phyloP scores from a whole-genome alignment of 2,113 vertebrate species.

The Lepus europaeus region DNA sequence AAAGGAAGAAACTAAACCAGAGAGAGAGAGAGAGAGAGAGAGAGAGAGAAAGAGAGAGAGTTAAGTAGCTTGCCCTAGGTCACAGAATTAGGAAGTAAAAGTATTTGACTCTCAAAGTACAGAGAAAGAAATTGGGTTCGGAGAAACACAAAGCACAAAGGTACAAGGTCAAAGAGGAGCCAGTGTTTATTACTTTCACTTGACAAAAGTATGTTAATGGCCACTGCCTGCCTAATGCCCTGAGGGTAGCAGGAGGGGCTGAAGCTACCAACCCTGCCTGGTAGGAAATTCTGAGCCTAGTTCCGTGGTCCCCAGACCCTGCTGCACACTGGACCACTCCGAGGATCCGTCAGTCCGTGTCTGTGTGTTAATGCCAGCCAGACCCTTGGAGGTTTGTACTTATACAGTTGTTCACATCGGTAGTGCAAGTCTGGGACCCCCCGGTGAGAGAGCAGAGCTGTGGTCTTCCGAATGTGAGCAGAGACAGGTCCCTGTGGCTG shows the following conservation, averaged over 20 bases:
- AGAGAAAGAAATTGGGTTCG: background rate
- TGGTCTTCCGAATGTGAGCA: fast-evolving
- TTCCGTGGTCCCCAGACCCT: background rate
- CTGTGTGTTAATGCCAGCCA: fast-evolving
- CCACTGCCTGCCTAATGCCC: background rate
- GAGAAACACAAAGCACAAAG: background rate
- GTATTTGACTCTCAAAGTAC: background rate
- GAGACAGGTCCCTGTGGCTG: fast-evolving
- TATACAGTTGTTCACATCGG: background rate
- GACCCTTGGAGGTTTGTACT: background rate
- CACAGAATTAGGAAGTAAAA: background rate
- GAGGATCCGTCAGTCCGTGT: background rate
- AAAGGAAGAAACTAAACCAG: background rate
- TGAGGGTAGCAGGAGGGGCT: background rate
- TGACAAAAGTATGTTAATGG: background rate
- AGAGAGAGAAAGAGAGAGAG: background rate
- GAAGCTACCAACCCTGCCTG: background rate
- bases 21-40: too few species aligned
- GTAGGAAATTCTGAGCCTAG: background rate
- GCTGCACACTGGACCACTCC: background rate
- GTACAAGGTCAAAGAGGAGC: background rate
- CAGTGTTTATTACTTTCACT: background rate
- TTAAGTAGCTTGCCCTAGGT: background rate
- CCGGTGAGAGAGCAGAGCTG: background rate
- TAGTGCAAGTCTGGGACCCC: background rate